phyloP scores from a whole-genome alignment of 1,140 invertebrate genomes.

The Leptinotarsa defecta region DNA sequence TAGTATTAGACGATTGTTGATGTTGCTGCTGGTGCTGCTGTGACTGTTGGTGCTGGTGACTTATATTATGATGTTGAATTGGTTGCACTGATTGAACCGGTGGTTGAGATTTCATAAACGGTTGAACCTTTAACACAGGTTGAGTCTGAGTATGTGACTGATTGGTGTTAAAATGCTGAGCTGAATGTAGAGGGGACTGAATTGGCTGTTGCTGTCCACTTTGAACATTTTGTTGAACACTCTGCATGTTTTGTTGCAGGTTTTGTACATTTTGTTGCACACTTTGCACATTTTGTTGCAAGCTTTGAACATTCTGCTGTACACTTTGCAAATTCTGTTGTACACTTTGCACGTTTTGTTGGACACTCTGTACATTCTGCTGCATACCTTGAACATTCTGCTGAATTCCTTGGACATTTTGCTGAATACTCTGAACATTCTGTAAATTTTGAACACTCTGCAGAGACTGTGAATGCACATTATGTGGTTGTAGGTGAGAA shows the following conservation, averaged over 20 bases:
- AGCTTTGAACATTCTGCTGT: conserved; percentile 21
- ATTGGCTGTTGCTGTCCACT: conserved; percentile 24
- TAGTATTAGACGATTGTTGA: conserved; percentile 26
- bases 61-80: conserved; percentile 37
- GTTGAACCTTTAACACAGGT: conserved; percentile 50
- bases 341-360: conserved; percentile 30
- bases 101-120: conserved; percentile 52
- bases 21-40: conserved; percentile 40
- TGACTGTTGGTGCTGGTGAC: conserved; percentile 37
- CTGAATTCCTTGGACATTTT: conserved; percentile 28
- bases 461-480: conserved; percentile 40
- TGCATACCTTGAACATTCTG: conserved; percentile 34
- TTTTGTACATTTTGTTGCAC: conserved; percentile 34
- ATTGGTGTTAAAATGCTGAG: conserved; percentile 29
- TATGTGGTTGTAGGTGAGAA: conserved; percentile 35
- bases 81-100: conserved; percentile 53
- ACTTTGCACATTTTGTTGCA: conserved; percentile 33
- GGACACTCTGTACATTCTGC: conserved; percentile 32
- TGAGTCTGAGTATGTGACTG: conserved; percentile 46
- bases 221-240: conserved; percentile 26
- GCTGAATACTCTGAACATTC: conserved; percentile 31
- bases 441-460: conserved; percentile 35
- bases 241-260: conserved; percentile 32
- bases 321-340: conserved; percentile 35
- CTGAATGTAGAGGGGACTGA: conserved; percentile 26